These are phyloP conservation scores for Arnoldichthys spilopterus DNA, from an alignment of 2,797 vertebrate species.

Conservation along the genomic window DNA sequence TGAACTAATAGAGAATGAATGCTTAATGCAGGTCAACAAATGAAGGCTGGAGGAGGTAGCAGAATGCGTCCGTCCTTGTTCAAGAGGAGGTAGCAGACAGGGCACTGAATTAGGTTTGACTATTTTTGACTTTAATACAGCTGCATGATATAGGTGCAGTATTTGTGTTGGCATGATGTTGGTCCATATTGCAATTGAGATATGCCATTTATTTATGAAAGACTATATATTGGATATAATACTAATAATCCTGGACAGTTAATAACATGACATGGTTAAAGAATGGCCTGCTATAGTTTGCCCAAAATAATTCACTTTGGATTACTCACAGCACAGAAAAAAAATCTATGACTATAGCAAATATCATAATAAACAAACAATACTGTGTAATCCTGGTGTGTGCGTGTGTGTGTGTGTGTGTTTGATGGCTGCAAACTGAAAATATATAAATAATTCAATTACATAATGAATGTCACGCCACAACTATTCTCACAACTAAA, in stretches of 20 bases:
- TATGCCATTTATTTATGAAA: no score
- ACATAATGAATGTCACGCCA: constrained; percentile 19
- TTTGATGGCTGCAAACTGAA: neutral
- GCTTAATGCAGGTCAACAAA: constrained; percentile 60
- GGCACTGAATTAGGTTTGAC: neutral
- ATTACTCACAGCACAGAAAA: no score
- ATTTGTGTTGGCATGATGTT: neutral
- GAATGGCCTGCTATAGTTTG: no score
- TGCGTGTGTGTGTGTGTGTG: constrained; percentile 9
- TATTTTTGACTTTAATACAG: neutral
- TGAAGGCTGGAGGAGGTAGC: constrained; percentile 31
- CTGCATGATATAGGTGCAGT: neutral
- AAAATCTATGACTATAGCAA: no score
- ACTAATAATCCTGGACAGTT: no score
- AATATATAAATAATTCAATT: neutral
- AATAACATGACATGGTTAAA: no score
- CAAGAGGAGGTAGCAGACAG: neutral
- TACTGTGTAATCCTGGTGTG: constrained; percentile 20
- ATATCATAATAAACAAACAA: no score
- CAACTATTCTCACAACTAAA: constrained; percentile 22
- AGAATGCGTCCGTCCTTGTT: neutral
- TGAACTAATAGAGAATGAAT: constrained; percentile 63
- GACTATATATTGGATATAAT: no score
- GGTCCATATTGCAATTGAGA: neutral
- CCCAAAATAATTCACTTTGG: no score